Conservation (phyloP, 37 sponge, comb jelly and placozoan genomes). For the Oopsacas minuta region DNA sequence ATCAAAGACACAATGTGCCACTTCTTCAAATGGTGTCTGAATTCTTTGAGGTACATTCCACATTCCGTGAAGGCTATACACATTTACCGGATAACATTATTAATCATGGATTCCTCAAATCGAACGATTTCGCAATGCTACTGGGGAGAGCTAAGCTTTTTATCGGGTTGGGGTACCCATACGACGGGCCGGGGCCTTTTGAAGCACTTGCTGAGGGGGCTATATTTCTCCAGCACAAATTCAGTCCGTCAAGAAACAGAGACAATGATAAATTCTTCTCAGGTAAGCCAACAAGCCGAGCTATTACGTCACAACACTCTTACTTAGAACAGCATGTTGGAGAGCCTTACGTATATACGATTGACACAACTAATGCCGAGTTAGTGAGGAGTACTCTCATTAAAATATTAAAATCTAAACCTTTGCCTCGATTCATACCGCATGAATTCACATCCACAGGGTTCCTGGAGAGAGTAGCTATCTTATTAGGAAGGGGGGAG, state of each 20-base stretch:
- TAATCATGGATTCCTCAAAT: constrained; percentile 44
- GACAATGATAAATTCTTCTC: constrained; percentile 38
- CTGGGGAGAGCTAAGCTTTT: constrained; percentile 39
- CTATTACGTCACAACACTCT: constrained; percentile 46
- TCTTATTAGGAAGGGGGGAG: constrained; percentile 32
- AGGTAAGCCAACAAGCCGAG: constrained; percentile 51
- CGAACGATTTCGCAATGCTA: constrained; percentile 23
- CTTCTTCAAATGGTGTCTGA: background rate
- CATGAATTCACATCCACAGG: constrained; percentile 54
- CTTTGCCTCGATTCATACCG: constrained; percentile 31
- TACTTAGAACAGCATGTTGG: constrained; percentile 61
- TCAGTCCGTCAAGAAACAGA: constrained; percentile 29
- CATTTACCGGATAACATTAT: constrained; percentile 27
- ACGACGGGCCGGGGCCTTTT: constrained; percentile 62
- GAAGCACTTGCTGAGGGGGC: constrained; percentile 67
- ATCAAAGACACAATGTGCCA: background rate
- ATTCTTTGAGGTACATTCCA: background rate
- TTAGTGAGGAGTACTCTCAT: constrained; percentile 29
- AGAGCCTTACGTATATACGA: constrained; percentile 67
- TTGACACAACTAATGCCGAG: constrained; percentile 27
- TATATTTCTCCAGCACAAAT: constrained; percentile 48
- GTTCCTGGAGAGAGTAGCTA: constrained; percentile 45
- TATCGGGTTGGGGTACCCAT: constrained; percentile 59
- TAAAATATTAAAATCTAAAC: constrained; percentile 16
- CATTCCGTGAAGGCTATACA: background rate